A percentile compares a stretch with the other conserved stretches of the same genome.
phyloP scores from a whole-genome alignment of 2,113 vertebrate species.

The Rissa tridactyla region DNA sequence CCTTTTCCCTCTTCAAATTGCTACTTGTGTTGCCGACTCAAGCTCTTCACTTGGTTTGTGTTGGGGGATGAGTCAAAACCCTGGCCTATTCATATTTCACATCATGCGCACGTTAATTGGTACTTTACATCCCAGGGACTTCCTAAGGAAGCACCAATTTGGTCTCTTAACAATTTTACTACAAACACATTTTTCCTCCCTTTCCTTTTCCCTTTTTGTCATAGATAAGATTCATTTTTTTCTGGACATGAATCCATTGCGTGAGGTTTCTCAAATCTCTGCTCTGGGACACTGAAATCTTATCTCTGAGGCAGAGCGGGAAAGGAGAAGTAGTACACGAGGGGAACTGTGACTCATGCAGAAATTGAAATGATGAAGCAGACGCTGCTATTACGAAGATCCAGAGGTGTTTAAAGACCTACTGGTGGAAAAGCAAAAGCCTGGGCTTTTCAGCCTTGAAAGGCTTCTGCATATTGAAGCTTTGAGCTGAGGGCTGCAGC shows the following conservation, averaged over 20 bases:
- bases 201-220: slow-evolving; percentile 28
- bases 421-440: slow-evolving; percentile 34
- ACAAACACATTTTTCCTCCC: neutral
- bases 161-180: slow-evolving; percentile 45
- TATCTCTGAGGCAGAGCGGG: slow-evolving; percentile 9
- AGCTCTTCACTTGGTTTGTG: neutral
- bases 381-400: slow-evolving; percentile 17
- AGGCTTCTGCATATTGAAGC: neutral
- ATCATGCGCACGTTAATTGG: slow-evolving; percentile 5
- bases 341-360: slow-evolving; percentile 45
- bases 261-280: slow-evolving; percentile 40
- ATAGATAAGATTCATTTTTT: slow-evolving; percentile 21
- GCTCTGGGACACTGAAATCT: slow-evolving; percentile 47
- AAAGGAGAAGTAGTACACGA: slow-evolving; percentile 6
- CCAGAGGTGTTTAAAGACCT: slow-evolving; percentile 45
- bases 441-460: slow-evolving; percentile 16
- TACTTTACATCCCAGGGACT: slow-evolving; percentile 39
- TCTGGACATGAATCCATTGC: slow-evolving; percentile 30
- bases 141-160: slow-evolving; percentile 22
- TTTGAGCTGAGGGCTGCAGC: neutral
- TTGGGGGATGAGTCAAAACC: slow-evolving; percentile 41
- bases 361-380: slow-evolving; percentile 43
- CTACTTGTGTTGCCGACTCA: neutral
- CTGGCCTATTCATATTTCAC: slow-evolving; percentile 42
- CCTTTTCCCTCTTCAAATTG: neutral